Percentiles rank a stretch among this genome's conserved stretches.
phyloP scores from a whole-genome alignment of 2,113 vertebrate genomes.

The Pachyramphus minor region DNA sequence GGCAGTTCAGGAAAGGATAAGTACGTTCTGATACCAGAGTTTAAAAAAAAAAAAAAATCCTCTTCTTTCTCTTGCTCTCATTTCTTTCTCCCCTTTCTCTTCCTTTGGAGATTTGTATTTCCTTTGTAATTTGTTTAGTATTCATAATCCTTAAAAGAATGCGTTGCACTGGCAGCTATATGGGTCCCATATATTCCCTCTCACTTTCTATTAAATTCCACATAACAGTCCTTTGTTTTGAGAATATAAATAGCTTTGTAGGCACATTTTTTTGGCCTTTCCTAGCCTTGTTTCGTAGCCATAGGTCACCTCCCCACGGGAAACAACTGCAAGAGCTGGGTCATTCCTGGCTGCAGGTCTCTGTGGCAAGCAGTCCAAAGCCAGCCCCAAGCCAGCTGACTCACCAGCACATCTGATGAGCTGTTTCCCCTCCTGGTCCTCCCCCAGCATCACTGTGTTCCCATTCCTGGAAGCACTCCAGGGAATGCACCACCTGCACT shows the following conservation, averaged over 20 bases:
- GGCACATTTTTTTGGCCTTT: background rate
- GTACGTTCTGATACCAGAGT: background rate
- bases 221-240: background rate
- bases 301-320: background rate
- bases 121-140: background rate
- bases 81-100: background rate
- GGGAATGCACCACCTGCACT: background rate
- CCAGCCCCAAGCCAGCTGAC: background rate
- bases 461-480: conserved; percentile 5
- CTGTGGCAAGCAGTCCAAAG: background rate
- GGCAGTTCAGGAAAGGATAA: background rate
- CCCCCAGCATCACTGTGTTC: background rate
- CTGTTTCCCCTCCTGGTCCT: background rate
- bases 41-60: background rate
- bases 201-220: background rate
- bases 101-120: background rate
- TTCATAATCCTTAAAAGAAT: background rate
- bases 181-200: background rate
- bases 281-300: background rate
- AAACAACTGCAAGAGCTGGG: background rate
- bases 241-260: background rate
- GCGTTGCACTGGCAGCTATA: background rate
- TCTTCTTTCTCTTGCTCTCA: background rate
- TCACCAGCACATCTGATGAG: background rate
- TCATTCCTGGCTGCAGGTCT: background rate